Evolutionary conservation across 30 jellyfish, hydroid and myxozoan genomes (phyloP).

Genomic region (Morbakka virulenta): DNA sequence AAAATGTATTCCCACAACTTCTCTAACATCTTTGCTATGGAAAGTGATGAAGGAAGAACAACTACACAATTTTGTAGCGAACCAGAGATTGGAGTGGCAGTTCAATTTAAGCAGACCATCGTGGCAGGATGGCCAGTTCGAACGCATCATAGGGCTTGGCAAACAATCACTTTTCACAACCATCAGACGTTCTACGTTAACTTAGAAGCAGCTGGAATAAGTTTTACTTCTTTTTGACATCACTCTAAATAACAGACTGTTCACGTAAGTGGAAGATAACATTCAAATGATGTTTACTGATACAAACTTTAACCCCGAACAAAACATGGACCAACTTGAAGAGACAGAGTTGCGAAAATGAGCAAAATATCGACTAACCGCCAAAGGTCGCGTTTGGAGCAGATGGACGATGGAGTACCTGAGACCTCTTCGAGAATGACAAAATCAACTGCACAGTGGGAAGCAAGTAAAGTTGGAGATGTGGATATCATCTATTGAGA

Average conservation of each 20-base stretch:
- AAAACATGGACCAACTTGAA: too few species aligned
- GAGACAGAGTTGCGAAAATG: too few species aligned
- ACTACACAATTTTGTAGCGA: constrained; percentile 11
- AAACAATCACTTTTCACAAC: constrained; percentile 18
- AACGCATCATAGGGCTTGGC: constrained; percentile 27
- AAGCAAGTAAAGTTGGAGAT: too few species aligned
- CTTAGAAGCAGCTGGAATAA: not conserved
- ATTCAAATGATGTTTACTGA: constrained; percentile 7
- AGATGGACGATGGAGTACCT: too few species aligned
- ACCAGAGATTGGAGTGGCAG: constrained; percentile 19
- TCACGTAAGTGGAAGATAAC: constrained; percentile 26
- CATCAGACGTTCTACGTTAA: not conserved
- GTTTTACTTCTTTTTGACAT: constrained; percentile 4
- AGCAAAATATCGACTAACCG: too few species aligned
- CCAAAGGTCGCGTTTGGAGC: too few species aligned
- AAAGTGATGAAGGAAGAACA: not conserved
- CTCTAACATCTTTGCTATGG: constrained; percentile 11
- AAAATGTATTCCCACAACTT: constrained; percentile 30
- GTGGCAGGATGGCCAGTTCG: constrained; percentile 53
- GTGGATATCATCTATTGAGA: too few species aligned
- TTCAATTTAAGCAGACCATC: constrained; percentile 38
- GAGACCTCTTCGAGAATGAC: too few species aligned
- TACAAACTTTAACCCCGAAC: too few species aligned
- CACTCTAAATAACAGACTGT: constrained; percentile 26
- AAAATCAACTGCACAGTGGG: too few species aligned